Evolutionary conservation across 2,888 invertebrate species (phyloP).

Genomic region (Drosophila koepferae): DNA sequence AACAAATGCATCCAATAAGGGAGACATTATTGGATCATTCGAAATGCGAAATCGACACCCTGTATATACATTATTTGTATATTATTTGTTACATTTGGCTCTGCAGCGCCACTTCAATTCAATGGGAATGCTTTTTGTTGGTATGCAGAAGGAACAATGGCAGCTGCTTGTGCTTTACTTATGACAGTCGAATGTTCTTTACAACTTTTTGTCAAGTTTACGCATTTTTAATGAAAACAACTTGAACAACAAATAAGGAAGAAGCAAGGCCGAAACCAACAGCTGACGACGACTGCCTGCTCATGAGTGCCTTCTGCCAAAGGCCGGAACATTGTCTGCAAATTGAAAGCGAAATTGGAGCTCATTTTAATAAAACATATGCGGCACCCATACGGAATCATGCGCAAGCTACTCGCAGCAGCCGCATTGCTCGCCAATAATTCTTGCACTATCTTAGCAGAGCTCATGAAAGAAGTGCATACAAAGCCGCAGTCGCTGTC

Average conservation of each 20-base stretch:
- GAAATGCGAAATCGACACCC: too few relatives aligned
- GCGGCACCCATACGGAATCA: slow-evolving; percentile 49
- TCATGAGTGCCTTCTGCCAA: slow-evolving; percentile 30
- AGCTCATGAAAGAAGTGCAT: slow-evolving; percentile 75
- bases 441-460: slow-evolving; percentile 74
- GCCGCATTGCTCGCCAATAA: slow-evolving; percentile 74
- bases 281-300: slow-evolving; percentile 27
- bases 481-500: slow-evolving; percentile 69
- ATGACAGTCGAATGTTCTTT: slow-evolving; percentile 17
- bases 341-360: slow-evolving; percentile 79
- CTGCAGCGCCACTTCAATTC: neutral
- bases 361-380: slow-evolving; percentile 79
- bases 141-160: neutral
- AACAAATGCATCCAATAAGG: too few relatives aligned
- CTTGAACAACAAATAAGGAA: slow-evolving; percentile 33
- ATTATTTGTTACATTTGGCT: neutral
- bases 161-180: slow-evolving; percentile 14
- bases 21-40: too few relatives aligned
- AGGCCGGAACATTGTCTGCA: slow-evolving; percentile 60
- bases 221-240: slow-evolving; percentile 63
- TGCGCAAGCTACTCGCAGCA: slow-evolving; percentile 9
- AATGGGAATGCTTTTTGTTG: slow-evolving; percentile 2
- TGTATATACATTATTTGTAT: neutral
- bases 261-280: slow-evolving; percentile 33
- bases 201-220: slow-evolving; percentile 44